Conservation (phyloP, 2,888 invertebrate species). For the Aspidiotus destructor region DNA sequence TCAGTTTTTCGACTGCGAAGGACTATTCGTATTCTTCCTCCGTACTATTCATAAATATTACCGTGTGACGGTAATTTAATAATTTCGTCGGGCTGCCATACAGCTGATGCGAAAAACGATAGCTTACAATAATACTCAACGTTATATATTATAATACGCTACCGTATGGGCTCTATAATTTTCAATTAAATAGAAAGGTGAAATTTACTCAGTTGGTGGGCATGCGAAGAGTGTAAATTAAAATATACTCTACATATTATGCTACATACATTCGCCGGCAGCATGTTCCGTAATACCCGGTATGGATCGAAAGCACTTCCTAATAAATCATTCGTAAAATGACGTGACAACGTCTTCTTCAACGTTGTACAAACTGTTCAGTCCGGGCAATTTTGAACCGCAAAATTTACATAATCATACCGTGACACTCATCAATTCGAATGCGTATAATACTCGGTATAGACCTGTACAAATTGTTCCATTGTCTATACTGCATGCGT, state of each 20-base stretch:
- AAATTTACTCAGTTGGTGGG: slow-evolving; percentile 1
- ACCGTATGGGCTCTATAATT: background rate
- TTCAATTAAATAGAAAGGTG: slow-evolving; percentile 4
- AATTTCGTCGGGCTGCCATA: too few species aligned
- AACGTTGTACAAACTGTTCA: background rate
- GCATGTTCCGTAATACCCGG: background rate
- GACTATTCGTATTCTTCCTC: too few species aligned
- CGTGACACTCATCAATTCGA: background rate
- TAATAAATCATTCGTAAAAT: slow-evolving; percentile 10
- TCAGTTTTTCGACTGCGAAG: too few species aligned
- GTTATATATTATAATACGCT: too few species aligned
- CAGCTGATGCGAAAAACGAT: too few species aligned
- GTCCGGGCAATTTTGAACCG: slow-evolving; percentile 2
- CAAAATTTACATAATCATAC: background rate
- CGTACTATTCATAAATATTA: too few species aligned
- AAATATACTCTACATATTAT: background rate
- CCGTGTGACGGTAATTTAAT: too few species aligned
- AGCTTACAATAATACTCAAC: too few species aligned
- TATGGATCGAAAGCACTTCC: slow-evolving; percentile 7
- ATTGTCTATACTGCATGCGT: too few species aligned
- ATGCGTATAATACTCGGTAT: background rate
- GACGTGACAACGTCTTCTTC: slow-evolving; percentile 6
- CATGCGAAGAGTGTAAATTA: background rate
- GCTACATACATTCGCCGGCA: too few species aligned
- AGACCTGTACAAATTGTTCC: too few species aligned